These are phyloP conservation scores for Heliothis peltigera DNA, from an alignment of 2,888 invertebrate genomes.

Conservation along the genomic window DNA sequence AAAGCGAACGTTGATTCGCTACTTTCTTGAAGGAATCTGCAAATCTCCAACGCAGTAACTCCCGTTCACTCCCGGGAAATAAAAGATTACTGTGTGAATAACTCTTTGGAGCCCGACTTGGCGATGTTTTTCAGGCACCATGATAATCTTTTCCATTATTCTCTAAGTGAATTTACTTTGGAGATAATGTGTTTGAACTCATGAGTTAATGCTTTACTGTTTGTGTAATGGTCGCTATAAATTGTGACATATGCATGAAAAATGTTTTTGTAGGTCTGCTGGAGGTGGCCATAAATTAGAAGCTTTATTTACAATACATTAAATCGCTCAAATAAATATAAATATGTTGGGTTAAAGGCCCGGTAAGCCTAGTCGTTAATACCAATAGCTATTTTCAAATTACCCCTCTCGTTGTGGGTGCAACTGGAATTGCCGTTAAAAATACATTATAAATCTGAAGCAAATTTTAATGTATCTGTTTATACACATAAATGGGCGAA, in stretches of 20 bases:
- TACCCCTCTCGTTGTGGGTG: no score
- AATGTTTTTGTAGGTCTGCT: neutral
- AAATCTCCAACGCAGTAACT: constrained; percentile 71
- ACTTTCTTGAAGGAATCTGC: constrained; percentile 73
- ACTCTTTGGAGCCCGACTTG: constrained; percentile 71
- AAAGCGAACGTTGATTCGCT: constrained; percentile 68
- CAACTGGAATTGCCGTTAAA: no score
- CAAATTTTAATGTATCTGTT: no score
- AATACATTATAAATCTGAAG: no score
- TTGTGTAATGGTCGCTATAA: constrained; percentile 36
- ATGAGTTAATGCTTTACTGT: constrained; percentile 30
- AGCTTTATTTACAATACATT: no score
- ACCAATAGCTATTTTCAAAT: no score
- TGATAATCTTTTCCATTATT: constrained; percentile 81
- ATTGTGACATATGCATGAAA: constrained; percentile 7
- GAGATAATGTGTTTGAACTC: constrained; percentile 63
- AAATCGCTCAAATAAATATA: no score
- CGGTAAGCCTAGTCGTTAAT: no score
- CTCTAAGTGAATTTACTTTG: constrained; percentile 75
- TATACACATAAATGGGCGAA: no score
- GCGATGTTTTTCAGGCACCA: constrained; percentile 79
- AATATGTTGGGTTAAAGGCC: no score
- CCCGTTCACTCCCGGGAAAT: constrained; percentile 78
- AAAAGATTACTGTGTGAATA: constrained; percentile 82
- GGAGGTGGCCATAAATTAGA: no score